phyloP scores from a whole-genome alignment of 2,888 invertebrate species.

The Trichacis sp. region DNA sequence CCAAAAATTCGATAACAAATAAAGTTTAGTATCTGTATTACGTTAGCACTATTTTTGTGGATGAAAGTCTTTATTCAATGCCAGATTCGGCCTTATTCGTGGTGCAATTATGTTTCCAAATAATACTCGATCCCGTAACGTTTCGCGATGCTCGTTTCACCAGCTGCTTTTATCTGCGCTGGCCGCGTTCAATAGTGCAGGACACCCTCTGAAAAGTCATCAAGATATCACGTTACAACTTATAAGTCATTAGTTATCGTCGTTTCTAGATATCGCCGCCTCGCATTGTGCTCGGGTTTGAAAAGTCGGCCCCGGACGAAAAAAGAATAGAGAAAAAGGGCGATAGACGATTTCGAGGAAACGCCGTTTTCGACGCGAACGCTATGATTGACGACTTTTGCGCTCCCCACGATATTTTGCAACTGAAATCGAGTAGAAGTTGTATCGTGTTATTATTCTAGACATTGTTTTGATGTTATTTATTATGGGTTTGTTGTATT shows the following conservation, averaged over 20 bases:
- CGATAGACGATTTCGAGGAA: conserved; percentile 1
- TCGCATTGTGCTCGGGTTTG: neutral
- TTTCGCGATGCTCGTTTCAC: neutral
- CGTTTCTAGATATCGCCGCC: conserved; percentile 2
- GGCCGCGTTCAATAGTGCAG: conserved; percentile 13
- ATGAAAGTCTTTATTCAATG: too few relatives aligned
- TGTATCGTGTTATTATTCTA: too few relatives aligned
- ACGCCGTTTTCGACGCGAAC: neutral
- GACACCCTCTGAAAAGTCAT: conserved; percentile 12
- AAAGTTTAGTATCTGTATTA: too few relatives aligned
- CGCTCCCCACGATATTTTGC: too few relatives aligned
- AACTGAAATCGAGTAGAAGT: too few relatives aligned
- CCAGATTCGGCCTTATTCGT: too few relatives aligned
- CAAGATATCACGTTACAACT: conserved; percentile 11
- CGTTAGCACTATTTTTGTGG: too few relatives aligned
- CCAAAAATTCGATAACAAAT: too few relatives aligned
- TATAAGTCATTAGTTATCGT: conserved; percentile 9
- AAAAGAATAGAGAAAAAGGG: neutral
- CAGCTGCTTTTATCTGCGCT: conserved; percentile 10
- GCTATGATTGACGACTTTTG: too few relatives aligned
- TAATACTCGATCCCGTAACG: neutral
- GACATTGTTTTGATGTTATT: too few relatives aligned
- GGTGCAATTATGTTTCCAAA: too few relatives aligned
- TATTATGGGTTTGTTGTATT: too few relatives aligned
- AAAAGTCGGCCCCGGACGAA: neutral